Percentiles rank a stretch among this genome's conserved stretches.
Evolutionary conservation across 2,888 invertebrate species (phyloP).

Genomic region (Trissolcus brochymenae): DNA sequence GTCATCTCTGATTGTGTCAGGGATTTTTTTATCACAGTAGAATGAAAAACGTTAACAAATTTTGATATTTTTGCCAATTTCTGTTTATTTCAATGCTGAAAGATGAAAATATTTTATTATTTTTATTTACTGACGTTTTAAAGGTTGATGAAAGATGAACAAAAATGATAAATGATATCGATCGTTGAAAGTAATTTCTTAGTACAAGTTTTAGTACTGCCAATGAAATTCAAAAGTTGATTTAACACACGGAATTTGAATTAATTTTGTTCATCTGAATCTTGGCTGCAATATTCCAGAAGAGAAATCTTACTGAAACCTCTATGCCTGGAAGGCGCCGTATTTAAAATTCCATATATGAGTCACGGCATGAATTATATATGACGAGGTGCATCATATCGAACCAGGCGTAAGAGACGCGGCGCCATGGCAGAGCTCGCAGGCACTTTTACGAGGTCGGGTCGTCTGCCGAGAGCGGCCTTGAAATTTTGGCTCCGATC

Average conservation of each 20-base stretch:
- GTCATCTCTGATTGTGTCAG: conserved; percentile 13
- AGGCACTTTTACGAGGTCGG: conserved; percentile 52
- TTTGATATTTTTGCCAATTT: too few species aligned
- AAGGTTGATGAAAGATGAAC: too few species aligned
- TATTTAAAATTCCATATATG: conserved; percentile 41
- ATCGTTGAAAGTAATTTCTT: too few species aligned
- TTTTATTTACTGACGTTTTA: too few species aligned
- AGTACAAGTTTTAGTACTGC: background rate
- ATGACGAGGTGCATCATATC: conserved; percentile 34
- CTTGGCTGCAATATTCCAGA: conserved; percentile 12
- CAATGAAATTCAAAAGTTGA: background rate
- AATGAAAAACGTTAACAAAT: too few species aligned
- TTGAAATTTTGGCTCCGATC: conserved; percentile 50
- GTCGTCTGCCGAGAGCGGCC: conserved; percentile 48
- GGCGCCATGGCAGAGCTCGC: conserved; percentile 32
- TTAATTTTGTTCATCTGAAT: background rate
- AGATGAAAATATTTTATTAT: too few species aligned
- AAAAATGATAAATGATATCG: too few species aligned
- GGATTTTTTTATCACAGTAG: too few species aligned
- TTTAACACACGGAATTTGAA: background rate
- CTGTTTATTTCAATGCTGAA: too few species aligned
- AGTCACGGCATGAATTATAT: conserved; percentile 37
- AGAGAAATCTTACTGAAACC: conserved; percentile 20
- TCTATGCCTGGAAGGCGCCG: conserved; percentile 12
- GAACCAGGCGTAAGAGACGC: conserved; percentile 29